Evolutionary conservation across 2,888 invertebrate species (phyloP), one percentile per base, ranked within the genome.

Genomic region (Lobophora halterata): DNA sequence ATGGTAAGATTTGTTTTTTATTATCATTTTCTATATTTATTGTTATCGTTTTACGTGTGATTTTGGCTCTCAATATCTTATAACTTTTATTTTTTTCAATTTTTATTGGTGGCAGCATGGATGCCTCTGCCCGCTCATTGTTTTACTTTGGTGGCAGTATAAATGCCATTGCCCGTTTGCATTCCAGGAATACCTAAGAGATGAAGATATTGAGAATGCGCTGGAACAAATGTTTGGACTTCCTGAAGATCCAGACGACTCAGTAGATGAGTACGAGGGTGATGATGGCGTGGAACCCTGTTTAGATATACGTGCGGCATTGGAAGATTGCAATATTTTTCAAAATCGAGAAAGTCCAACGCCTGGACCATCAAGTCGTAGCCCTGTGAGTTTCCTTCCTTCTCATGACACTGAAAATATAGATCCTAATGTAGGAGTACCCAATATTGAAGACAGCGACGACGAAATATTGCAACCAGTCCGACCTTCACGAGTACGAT

Each of bases 181-280:
- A 27, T 20, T 20, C 13, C 27, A 35, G 20, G 27, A 20, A 19
- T 6, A 5, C 26, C 16, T 9, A 16, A 33, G 12, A 12, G 29
- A 29, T 46, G 34, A 37, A 34, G 42, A 46, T 16, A 46, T 46
- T 31, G 42, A 46, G 32, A 26, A 35, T 25, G 46, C 26, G 31
- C 38, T 42, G 30, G 42, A 46, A 23, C 30, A 13, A 26, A 48
- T 48, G 41, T 48, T 48, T 34, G 41, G 44, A 32, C 48, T 48
- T 44, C 37, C 44, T 40, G 44, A 48, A 26, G 41, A 44, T 32
- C 48, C 44, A 16, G 34, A 40, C 37, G 24, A 27, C 30, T 44
- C 39, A 18, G 39, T 26, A 40, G 43, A 42, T 26, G 66, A 51
- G 21, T 36, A 36, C 27, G 26, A 26, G 26, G 26, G 11, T 11